Percentiles rank a stretch among this genome's conserved stretches.
Evolutionary conservation across 2,113 vertebrate species (phyloP).

Genomic region (Lophius piscatorius): DNA sequence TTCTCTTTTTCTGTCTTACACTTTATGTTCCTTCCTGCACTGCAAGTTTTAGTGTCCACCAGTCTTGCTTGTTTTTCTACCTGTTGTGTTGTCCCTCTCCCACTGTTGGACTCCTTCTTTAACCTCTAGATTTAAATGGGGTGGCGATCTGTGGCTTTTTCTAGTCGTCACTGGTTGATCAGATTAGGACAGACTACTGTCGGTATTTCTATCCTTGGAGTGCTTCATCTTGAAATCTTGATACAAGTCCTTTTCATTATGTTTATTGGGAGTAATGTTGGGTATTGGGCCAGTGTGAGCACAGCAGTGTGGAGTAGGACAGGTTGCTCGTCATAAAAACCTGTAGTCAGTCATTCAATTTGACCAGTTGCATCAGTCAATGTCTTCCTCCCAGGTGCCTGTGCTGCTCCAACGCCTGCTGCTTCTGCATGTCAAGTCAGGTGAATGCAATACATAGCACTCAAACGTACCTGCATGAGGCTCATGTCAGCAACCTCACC

Average conservation of each 20-base stretch:
- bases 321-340: slow-evolving; percentile 32
- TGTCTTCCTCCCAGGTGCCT: slow-evolving; percentile 55
- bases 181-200: slow-evolving; percentile 1
- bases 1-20: slow-evolving; percentile 75
- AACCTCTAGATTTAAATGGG: not conserved
- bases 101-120: slow-evolving; percentile 52
- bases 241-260: too few relatives aligned
- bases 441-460: slow-evolving; percentile 64
- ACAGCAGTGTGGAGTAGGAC: slow-evolving; percentile 53
- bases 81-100: slow-evolving; percentile 56
- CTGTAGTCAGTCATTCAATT: slow-evolving; percentile 47
- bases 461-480: slow-evolving; percentile 69
- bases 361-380: slow-evolving; percentile 43
- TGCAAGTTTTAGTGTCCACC: slow-evolving; percentile 67
- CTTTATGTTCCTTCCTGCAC: slow-evolving; percentile 36
- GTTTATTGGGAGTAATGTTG: slow-evolving; percentile 6
- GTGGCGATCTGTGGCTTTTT: slow-evolving; percentile 18
- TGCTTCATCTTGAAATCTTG: not conserved
- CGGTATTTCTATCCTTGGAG: slow-evolving; percentile 2
- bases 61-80: slow-evolving; percentile 58
- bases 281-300: not conserved
- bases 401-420: slow-evolving; percentile 68
- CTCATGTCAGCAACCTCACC: slow-evolving; percentile 49
- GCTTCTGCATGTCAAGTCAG: slow-evolving; percentile 74
- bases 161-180: not conserved